Percentiles rank a stretch among this genome's conserved stretches.
Evolutionary conservation across 2,797 vertebrate species (phyloP).

Genomic region (Florisuga fusca): DNA sequence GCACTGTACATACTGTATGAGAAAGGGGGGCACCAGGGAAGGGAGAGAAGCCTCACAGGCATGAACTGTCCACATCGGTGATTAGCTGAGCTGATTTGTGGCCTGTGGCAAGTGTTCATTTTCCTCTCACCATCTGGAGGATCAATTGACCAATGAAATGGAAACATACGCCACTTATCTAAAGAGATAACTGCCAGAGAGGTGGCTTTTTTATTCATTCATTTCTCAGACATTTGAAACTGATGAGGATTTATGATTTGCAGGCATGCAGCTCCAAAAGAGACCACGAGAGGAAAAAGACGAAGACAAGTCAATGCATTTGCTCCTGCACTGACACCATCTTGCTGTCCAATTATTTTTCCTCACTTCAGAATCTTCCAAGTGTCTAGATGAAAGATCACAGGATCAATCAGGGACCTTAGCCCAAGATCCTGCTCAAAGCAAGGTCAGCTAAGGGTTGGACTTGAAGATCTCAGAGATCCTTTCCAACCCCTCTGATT

Average conservation of each 20-base stretch:
- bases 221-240: neutral
- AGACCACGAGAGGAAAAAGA: neutral
- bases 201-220: neutral
- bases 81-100: conserved; percentile 27
- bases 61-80: neutral
- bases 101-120: neutral
- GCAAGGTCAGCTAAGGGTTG: neutral
- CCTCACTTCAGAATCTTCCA: neutral
- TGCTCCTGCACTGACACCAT: neutral
- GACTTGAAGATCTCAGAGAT: no score
- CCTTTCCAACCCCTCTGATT: no score
- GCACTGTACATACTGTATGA: neutral
- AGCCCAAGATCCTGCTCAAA: neutral
- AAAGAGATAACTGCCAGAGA: neutral
- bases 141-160: conserved; percentile 47
- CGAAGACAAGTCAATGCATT: neutral
- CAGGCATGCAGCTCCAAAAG: neutral
- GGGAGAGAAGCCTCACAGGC: neutral
- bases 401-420: neutral
- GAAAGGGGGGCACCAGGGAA: neutral
- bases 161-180: neutral
- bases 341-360: neutral
- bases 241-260: neutral
- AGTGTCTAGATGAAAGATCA: neutral
- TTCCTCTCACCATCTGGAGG: conserved; percentile 8